Evolutionary conservation across 1,140 invertebrate species (phyloP).

Genomic region (Drosophila busckii): DNA sequence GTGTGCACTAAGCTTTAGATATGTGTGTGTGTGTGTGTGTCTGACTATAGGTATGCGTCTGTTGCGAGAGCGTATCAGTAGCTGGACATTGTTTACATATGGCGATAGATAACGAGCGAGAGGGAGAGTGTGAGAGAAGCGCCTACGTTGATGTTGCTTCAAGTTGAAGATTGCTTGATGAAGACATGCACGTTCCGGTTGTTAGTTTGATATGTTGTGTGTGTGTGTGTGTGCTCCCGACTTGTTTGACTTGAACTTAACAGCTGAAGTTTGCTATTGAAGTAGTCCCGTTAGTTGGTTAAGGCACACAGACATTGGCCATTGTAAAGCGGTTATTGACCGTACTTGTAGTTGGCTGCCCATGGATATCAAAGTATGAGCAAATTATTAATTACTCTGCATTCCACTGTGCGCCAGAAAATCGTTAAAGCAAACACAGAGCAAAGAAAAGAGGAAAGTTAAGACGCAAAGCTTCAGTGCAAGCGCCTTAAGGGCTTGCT

Average conservation of each 20-base stretch:
- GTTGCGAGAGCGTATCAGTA: constrained; percentile 27
- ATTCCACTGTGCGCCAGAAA: too few species aligned
- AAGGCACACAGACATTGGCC: background rate
- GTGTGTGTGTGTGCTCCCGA: too few species aligned
- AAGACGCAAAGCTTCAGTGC: too few species aligned
- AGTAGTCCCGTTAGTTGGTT: background rate
- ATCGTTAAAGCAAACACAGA: too few species aligned
- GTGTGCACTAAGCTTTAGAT: constrained; percentile 40
- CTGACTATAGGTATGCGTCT: constrained; percentile 8
- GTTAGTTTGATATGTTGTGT: constrained; percentile 68
- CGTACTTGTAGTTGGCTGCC: background rate
- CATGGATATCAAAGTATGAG: constrained; percentile 3
- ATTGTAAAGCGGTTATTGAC: constrained; percentile 17
- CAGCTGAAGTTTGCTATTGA: constrained; percentile 28
- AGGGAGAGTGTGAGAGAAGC: constrained; percentile 22
- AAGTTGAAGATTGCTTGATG: constrained; percentile 9
- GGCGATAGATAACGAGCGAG: too few species aligned
- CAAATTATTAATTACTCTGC: background rate
- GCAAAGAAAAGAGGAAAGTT: too few species aligned
- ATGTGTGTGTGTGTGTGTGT: constrained; percentile 19
- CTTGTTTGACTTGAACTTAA: constrained; percentile 67
- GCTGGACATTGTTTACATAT: constrained; percentile 53
- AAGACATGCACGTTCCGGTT: constrained; percentile 27
- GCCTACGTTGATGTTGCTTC: constrained; percentile 15
- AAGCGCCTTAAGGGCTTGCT: too few species aligned